Evolutionary conservation across 2,888 invertebrate species (phyloP), one percentile per base, ranked within the genome.

Genomic region (Aphidius colemani): DNA sequence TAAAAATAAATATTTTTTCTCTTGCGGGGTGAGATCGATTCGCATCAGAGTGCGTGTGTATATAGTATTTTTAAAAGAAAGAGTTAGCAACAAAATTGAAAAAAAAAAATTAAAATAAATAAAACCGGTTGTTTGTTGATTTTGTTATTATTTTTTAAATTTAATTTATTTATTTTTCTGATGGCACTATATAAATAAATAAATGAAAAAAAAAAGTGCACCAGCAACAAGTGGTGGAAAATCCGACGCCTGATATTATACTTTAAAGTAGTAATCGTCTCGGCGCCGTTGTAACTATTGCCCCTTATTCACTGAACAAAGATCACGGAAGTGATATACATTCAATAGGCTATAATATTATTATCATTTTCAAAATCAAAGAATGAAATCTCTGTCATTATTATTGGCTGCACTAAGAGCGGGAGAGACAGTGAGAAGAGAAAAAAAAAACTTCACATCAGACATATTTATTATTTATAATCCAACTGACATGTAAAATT

Each of bases 311-410:
- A 30, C 5, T 30, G 30, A 44, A 57, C 30, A 18, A 45, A 59
- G 63, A 63, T 63, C 53, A 59, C 63, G 63, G 63, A 63, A 63
- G 63, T 63, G 63, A 63, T 63, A 63, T 53, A 63, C 18, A 53
- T 49, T 59, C 49, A 51, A 43, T 10, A 56, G 56, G 45, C 45
- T 11, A 18, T 10, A 57, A 39, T 57, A 43, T 43, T 7, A 18
- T 57, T 57, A 43, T 45, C 13, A 45, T 57, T 57, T 46, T 45
- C 10, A 43, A 30, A 39, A 18, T 18, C 9, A 43, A 30, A 45
- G 44, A 57, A 13, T 57, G 45, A 57, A 44, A 45, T 57, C 56
- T 57, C 44, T 30, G 46, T 46, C 56, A 57, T 61, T 53, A 50
- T 53, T 53, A 59, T 59, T 9, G 51, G 51, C 51, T 40, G 18